Conservation (phyloP, 2,797 vertebrate genomes). For the Galago senegalensis region DNA sequence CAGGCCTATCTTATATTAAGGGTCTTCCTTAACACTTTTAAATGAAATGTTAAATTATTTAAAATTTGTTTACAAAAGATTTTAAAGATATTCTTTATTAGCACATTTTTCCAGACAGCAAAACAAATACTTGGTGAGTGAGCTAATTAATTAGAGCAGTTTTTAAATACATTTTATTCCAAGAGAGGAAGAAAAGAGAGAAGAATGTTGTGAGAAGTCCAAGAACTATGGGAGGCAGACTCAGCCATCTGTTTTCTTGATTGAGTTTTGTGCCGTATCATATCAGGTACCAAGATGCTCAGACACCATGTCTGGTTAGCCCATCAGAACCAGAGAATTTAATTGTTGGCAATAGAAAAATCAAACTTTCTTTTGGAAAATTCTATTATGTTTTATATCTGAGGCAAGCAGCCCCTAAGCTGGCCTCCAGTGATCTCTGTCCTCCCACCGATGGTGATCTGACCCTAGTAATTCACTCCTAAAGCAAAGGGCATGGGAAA, state of each 20-base stretch:
- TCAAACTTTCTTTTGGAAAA: not conserved
- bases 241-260: rapidly evolving
- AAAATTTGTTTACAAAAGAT: not conserved
- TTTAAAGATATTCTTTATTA: not conserved
- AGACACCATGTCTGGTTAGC: rapidly evolving
- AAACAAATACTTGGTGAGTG: not conserved
- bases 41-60: not conserved
- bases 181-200: not conserved
- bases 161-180: not conserved
- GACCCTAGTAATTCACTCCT: not conserved
- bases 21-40: not conserved
- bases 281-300: not conserved
- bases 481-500: rapidly evolving
- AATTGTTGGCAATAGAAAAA: not conserved
- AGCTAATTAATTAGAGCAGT: not conserved
- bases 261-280: rapidly evolving
- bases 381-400: too few species aligned
- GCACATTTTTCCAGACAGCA: not conserved
- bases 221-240: too few species aligned
- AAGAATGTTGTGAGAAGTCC: not conserved
- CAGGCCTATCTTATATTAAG: not conserved
- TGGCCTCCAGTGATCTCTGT: not conserved
- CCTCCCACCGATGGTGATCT: rapidly evolving
- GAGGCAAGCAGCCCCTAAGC: not conserved
- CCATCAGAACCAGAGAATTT: not conserved